Base-by-base conservation (phyloP, 2,797 vertebrate genomes). In the Semaprochilodus insignis region DNA sequence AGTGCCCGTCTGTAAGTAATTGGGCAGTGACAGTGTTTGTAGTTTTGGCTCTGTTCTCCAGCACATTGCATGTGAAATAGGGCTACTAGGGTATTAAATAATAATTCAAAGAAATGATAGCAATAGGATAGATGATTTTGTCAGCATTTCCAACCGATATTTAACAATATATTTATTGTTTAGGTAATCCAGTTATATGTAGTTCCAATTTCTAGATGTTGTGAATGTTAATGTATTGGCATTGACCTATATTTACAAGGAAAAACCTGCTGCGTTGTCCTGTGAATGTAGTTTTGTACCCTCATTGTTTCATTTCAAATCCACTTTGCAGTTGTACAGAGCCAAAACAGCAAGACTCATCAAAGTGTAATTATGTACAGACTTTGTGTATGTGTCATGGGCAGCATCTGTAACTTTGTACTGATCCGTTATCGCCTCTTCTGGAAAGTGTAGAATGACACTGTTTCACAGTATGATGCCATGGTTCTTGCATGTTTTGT, bases 21-120 rank as follows among this genome's bases (percentile, higher is more conserved):
- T 6, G 13, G 17, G 51, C 23, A 10, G 40, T 71, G 60, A 59
- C 23, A 7, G 44, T 75, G 11, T 1, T 69, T 73, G 25, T 51
- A 73, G 63, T 69, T 80, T 67, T 81, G 21, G 92, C 77, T 62
- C 88, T 88, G 85, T 70, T 14, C 25, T 70, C 67, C 67, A 70
- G 36, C n/a, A 48, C 31, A 19, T 21, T 69, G 8, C 17, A 40
- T 13, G 25, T 62, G 11, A 62, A 62, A 13, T n/a, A n/a, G 44
- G 44, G 44, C 1, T 44, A 44, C 44, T 5, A 4, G 7, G 44
- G 44, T 44, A 44, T 10, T 36, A 6, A 36, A 6, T 2, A 6
- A 36, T 2, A 36, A 36, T 36, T 36, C 2, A 36, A 36, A 36
- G 6, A 36, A 36, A 36, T 36, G 36, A 36, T 2, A 3, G 36